Conservation (phyloP, 2,888 invertebrate species). For the Perithous albicinctus region DNA sequence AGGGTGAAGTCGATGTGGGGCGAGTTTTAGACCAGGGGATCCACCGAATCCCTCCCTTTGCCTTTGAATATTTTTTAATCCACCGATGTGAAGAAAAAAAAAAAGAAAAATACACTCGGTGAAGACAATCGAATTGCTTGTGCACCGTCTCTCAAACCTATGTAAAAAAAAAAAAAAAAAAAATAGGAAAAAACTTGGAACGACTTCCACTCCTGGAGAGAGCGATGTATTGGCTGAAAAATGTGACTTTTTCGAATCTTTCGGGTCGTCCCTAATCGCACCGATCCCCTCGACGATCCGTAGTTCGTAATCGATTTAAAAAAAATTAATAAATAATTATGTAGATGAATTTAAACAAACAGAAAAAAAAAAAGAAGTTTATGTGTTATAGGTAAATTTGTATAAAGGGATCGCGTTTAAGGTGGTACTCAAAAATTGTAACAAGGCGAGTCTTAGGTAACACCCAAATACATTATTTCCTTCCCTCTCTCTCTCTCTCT, state of each 20-base stretch:
- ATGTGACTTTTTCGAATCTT: background rate
- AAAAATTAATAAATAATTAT: conserved; percentile 58
- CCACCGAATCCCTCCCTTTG: conserved; percentile 42
- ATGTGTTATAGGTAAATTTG: conserved; percentile 66
- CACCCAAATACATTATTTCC: conserved; percentile 25
- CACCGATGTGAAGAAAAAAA: conserved; percentile 35
- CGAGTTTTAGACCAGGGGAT: conserved; percentile 23
- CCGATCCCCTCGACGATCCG: conserved; percentile 34
- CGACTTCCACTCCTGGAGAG: background rate
- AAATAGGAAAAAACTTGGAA: conserved; percentile 15
- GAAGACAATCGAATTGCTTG: conserved; percentile 56
- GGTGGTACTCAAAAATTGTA: conserved; percentile 44
- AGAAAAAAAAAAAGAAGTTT: conserved; percentile 41
- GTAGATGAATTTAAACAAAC: conserved; percentile 42
- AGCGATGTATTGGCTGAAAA: background rate
- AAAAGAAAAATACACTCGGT: conserved; percentile 24
- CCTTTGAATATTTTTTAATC: conserved; percentile 59
- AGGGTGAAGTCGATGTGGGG: conserved; percentile 46
- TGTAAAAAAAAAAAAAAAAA: too few species aligned
- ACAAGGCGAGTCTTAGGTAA: conserved; percentile 36
- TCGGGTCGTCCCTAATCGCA: conserved; percentile 49
- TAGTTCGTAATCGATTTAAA: conserved; percentile 38
- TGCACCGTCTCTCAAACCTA: conserved; percentile 31
- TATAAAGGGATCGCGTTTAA: conserved; percentile 54
- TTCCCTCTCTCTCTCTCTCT: conserved; percentile 14